Evolutionary conservation across 92 coral and sea anemone genomes (phyloP).

Genomic region (Umimayanthus kanabou): DNA sequence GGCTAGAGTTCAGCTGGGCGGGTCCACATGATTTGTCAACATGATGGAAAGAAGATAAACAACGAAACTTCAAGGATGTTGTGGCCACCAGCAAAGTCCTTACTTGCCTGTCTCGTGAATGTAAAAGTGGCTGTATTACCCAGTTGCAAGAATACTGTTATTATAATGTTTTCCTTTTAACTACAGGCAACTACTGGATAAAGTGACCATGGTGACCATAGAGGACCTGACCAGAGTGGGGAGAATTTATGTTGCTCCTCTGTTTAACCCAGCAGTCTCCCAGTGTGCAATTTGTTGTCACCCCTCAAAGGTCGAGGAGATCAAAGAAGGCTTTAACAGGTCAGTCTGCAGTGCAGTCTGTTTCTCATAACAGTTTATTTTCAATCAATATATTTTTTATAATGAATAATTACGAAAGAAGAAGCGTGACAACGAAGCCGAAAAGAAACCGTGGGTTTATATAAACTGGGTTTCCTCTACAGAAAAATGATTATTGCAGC

Average conservation of each 20-base stretch:
- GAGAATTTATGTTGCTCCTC: slow-evolving; percentile 67
- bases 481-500: too few relatives aligned
- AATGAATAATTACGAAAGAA: too few relatives aligned
- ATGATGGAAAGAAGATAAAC: too few relatives aligned
- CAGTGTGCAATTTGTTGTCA: slow-evolving; percentile 93
- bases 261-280: slow-evolving; percentile 82
- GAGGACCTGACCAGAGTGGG: slow-evolving; percentile 86
- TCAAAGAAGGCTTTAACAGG: slow-evolving; percentile 77
- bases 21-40: too few relatives aligned
- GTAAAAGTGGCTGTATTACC: not conserved
- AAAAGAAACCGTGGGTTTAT: too few relatives aligned
- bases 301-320: slow-evolving; percentile 90
- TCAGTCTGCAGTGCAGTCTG: slow-evolving; percentile 21
- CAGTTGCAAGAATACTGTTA: not conserved
- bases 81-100: not conserved
- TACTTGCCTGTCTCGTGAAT: too few relatives aligned
- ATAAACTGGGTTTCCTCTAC: too few relatives aligned
- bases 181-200: slow-evolving; percentile 65
- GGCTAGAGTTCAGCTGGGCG: too few relatives aligned
- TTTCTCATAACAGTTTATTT: not conserved
- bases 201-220: slow-evolving; percentile 71
- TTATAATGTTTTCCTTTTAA: not conserved
- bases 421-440: too few relatives aligned
- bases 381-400: too few relatives aligned
- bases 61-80: not conserved